Base-by-base conservation (phyloP, 2,113 vertebrate species). In the Rhinichthys klamathensis region DNA sequence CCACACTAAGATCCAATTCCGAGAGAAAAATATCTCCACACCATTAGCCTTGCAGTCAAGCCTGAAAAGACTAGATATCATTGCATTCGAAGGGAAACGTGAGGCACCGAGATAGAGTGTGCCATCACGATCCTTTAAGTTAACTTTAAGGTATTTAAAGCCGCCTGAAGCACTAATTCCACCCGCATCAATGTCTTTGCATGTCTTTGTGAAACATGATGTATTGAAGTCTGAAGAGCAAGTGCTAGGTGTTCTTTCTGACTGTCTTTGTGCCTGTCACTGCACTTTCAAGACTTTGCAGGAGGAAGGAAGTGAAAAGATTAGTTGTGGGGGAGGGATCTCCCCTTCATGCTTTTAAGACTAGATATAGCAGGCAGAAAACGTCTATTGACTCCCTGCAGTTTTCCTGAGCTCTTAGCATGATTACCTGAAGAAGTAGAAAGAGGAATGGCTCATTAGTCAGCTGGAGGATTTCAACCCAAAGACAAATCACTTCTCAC, bases 341-440 rank as follows among this genome's bases (percentile, higher is more conserved):
- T 72, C 23, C 25, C 51, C 32, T 60, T 51, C 16, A 54, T 72
- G 65, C 35, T 80, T 85, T 85, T 80, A 85, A 61, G 67, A 63
- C 65, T 54, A 86, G 77, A 86, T 63, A 65, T 38, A 41, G 58
- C 46, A 21, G 49, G 49, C 21, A 13, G 35, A 81, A 61, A 87
- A 63, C n/a, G n/a, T 63, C 65, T 79, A 84, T 84, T 74, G 75
- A 84, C 75, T 75, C 44, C 82, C 86, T 80, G 76, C 56, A 27
- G 76, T 80, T 84, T 81, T 73, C 44, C 44, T 51, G 49, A 84
- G 41, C 56, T 70, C 76, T 63, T 70, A 35, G 58, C 74, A 63
- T 80, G 77, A 84, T 84, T 80, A 84, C 67, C 86, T 80, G 67
- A 67, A 84, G 77, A 79, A 74, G 76, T 23, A 51, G 54, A 49